Evolutionary conservation across 2,113 vertebrate species (phyloP).

Genomic region (Psittacula cyanocephala): DNA sequence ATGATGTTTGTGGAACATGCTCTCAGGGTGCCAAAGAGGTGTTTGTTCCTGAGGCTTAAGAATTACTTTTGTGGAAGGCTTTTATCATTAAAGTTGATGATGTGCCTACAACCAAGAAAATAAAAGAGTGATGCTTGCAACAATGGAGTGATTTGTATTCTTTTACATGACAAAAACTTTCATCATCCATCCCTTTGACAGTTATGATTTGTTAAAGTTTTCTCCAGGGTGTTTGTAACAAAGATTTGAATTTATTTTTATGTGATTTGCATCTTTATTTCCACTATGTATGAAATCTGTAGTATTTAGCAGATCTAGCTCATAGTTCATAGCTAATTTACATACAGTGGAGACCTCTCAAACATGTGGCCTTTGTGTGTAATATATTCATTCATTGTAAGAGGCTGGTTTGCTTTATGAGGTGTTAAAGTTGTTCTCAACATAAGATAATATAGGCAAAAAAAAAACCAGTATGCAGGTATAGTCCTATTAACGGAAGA

Average conservation of each 20-base stretch:
- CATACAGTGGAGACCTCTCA: conserved; percentile 45
- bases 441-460: not conserved
- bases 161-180: conserved; percentile 69
- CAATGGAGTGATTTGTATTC: conserved; percentile 68
- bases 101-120: conserved; percentile 68
- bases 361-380: conserved; percentile 25
- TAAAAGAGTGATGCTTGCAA: conserved; percentile 44
- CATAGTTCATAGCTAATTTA: conserved; percentile 1
- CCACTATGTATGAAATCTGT: not conserved
- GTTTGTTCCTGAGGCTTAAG: conserved; percentile 79
- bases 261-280: conserved; percentile 74
- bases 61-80: conserved; percentile 77
- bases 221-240: conserved; percentile 62
- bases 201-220: conserved; percentile 74
- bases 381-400: conserved; percentile 56
- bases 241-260: conserved; percentile 68
- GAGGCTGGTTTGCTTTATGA: conserved; percentile 57
- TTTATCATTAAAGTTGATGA: conserved; percentile 81
- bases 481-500: conserved; percentile 42
- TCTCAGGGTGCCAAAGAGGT: conserved; percentile 76
- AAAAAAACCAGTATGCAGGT: not conserved
- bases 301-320: conserved; percentile 16
- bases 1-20: conserved; percentile 76
- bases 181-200: conserved; percentile 65
- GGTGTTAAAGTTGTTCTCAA: conserved; percentile 20